Conservation (phyloP, 2,113 vertebrate species). For the Mesitornis unicolor region DNA sequence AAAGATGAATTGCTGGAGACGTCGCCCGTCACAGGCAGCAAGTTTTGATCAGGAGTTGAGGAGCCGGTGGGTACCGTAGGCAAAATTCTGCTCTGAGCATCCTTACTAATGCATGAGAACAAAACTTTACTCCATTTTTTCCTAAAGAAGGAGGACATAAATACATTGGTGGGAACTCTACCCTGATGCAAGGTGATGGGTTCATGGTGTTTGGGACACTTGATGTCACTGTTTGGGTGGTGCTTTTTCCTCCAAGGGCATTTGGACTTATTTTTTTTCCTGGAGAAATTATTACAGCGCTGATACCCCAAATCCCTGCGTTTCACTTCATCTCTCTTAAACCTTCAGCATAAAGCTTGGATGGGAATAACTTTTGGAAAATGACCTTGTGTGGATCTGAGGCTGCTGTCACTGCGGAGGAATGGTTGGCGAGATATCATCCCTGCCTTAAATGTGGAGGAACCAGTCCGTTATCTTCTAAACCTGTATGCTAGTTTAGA, state of each 20-base stretch:
- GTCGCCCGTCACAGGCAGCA: neutral
- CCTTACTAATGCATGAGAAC: neutral
- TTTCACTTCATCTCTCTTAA: neutral
- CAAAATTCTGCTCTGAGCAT: neutral
- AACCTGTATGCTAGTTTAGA: neutral
- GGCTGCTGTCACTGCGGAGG: neutral
- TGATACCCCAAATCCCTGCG: neutral
- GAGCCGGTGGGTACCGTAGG: neutral
- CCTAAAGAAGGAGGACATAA: neutral
- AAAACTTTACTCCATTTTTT: neutral
- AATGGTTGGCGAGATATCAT: neutral
- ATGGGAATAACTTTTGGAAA: neutral
- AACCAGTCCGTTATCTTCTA: neutral
- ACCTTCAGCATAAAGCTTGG: neutral
- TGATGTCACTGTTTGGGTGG: neutral
- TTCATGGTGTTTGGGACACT: fast-evolving
- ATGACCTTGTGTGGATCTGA: neutral
- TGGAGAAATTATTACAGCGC: neutral
- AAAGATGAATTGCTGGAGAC: conserved; percentile 37
- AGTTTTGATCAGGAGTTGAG: neutral
- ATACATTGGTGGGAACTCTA: neutral
- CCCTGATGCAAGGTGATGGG: neutral
- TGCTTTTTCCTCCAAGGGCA: neutral
- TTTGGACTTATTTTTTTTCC: neutral
- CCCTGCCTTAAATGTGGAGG: neutral